phyloP scores from a whole-genome alignment of 1,140 invertebrate genomes.

The Anastatus disparis region DNA sequence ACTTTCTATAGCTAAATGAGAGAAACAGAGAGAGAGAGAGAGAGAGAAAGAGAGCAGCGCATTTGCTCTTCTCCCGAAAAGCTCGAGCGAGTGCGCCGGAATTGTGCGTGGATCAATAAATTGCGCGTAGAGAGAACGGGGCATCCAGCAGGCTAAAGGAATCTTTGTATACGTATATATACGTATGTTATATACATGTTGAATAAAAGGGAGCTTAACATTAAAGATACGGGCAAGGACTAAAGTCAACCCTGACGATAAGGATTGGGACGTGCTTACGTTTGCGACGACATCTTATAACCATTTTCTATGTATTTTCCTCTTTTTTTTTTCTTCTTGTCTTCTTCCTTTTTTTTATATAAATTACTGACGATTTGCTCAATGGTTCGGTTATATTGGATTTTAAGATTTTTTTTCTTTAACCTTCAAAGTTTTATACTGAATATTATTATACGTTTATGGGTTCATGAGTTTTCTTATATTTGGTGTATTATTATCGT shows the following conservation, averaged over 20 bases:
- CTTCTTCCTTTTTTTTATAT: constrained; percentile 28
- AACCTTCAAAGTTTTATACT: no score
- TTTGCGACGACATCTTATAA: no score
- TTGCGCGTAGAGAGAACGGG: constrained; percentile 60
- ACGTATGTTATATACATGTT: constrained; percentile 32
- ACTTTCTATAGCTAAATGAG: no score
- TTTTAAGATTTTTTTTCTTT: not conserved
- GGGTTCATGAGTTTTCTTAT: no score
- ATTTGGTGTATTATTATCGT: no score
- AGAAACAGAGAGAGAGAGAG: constrained; percentile 2
- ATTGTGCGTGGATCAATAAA: constrained; percentile 67
- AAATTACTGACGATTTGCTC: constrained; percentile 33
- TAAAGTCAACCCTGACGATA: constrained; percentile 37
- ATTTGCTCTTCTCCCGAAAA: no score
- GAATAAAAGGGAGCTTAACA: not conserved
- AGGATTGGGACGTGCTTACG: not conserved
- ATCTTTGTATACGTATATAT: constrained; percentile 49
- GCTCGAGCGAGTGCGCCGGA: constrained; percentile 43
- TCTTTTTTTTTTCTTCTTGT: not conserved
- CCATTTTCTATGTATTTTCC: no score
- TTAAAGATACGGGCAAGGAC: not conserved
- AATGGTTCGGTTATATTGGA: constrained; percentile 21
- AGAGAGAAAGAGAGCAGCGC: not conserved
- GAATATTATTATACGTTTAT: no score
- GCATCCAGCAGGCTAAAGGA: constrained; percentile 56